phyloP scores from a whole-genome alignment of 2,797 vertebrate species.

The Manis crassicaudata region DNA sequence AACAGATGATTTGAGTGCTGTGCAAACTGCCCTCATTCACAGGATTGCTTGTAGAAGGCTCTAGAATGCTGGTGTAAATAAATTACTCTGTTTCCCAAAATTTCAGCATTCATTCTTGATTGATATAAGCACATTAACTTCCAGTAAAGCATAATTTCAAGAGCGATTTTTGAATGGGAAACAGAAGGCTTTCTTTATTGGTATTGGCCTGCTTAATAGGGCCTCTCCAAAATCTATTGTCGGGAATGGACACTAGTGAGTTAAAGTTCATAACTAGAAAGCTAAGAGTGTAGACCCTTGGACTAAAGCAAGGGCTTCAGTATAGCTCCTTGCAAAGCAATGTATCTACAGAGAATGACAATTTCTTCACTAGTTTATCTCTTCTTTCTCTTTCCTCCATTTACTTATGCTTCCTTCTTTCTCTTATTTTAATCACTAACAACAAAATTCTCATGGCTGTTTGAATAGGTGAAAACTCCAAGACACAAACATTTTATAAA shows the following conservation, averaged over 20 bases:
- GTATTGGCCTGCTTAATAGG: not conserved
- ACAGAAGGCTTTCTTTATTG: not conserved
- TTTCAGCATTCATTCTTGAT: not conserved
- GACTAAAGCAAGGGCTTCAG: not conserved
- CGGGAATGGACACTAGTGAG: not conserved
- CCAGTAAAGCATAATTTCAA: not conserved
- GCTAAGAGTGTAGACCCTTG: not conserved
- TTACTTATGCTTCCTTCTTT: not conserved
- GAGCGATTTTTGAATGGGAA: not conserved
- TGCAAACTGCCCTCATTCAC: not conserved
- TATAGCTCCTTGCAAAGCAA: not conserved
- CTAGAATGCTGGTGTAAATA: not conserved
- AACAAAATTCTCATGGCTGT: not conserved
- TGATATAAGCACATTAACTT: not conserved
- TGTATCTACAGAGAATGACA: not conserved
- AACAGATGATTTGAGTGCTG: not conserved
- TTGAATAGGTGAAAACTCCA: not conserved
- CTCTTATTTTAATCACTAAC: not conserved
- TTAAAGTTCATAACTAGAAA: not conserved
- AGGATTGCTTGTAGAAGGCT: not conserved
- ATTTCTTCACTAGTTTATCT: not conserved
- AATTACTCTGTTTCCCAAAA: not conserved
- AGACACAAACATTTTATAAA: not conserved
- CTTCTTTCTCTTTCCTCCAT: not conserved
- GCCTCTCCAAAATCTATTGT: not conserved